Evolutionary conservation across 1,140 invertebrate genomes (phyloP).

Genomic region (Asbolus verrucosus): DNA sequence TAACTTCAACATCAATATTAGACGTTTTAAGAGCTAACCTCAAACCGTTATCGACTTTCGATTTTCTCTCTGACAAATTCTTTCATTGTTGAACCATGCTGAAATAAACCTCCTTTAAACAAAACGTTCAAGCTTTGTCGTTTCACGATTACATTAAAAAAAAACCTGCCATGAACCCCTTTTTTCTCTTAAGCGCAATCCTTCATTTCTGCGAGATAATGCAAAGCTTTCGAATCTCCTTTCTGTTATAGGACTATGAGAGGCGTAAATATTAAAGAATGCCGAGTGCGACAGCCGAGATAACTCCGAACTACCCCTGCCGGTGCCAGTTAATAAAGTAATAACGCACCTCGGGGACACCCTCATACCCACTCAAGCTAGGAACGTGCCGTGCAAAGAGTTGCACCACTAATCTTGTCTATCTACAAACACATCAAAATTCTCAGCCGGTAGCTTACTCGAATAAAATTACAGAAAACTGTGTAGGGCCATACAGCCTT

Average conservation of each 20-base stretch:
- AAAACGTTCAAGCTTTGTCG: no score
- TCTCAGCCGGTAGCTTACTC: constrained; percentile 24
- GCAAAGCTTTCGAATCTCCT: constrained; percentile 33
- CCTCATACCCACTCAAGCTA: constrained; percentile 9
- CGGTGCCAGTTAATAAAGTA: constrained; percentile 62
- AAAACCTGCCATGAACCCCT: no score
- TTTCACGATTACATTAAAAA: no score
- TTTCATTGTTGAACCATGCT: no score
- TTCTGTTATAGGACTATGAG: constrained; percentile 39
- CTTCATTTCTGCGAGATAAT: constrained; percentile 3
- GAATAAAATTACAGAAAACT: constrained; percentile 40
- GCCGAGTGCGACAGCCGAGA: constrained; percentile 57
- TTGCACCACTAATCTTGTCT: constrained; percentile 28
- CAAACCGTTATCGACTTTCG: no score
- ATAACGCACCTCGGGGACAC: constrained; percentile 58
- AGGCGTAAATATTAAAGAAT: constrained; percentile 58
- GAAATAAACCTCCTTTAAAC: no score
- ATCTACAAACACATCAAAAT: constrained; percentile 33
- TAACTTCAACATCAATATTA: no score
- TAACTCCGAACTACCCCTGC: constrained; percentile 57
- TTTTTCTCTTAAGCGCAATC: neutral
- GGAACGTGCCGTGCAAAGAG: constrained; percentile 28
- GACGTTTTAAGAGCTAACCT: no score
- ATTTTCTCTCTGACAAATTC: no score
- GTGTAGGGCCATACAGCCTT: constrained; percentile 22